Evolutionary conservation across 2,888 invertebrate genomes (phyloP), one percentile per base, ranked within the genome.

Genomic region (Beris chalybata): DNA sequence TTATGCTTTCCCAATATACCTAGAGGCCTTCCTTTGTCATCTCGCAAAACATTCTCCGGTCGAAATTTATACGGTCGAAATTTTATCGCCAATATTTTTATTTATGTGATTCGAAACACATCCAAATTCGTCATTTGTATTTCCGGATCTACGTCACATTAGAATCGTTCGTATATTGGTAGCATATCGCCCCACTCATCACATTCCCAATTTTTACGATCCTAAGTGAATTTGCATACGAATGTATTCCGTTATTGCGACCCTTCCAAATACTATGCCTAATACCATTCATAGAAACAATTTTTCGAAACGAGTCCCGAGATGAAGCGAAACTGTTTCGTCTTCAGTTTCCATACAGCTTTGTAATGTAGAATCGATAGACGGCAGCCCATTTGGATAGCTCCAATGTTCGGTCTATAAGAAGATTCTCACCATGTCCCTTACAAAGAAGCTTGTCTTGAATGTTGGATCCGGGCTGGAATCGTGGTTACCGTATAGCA

Each of bases 161-260:
- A 22, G 22, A 22, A 22, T 22, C 58, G 45, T 30, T 45, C 30
- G 47, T 47, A 22, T 45, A 22, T 45, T 47, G 44, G 45, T 5
- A 13, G 29, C 45, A 44, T 43, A 58, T 58, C 45, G 29, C 11
- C 30, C 45, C 11, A n/a, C 4, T 45, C 9, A n/a, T 43, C 22
- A 38, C 38, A 38, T 7, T 38, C 9, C 38, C 9, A 5, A 38
- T 58, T 58, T 58, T 58, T 58, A 58, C 45, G 58, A 47, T 29
- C 11, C 12, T 29, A 58, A 58, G 45, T 47, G 29, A 58, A 58
- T 58, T 58, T 58, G 47, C 58, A 58, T 58, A 47, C 22, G 31
- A 29, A 58, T 30, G 45, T 38, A 38, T 58, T 12, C 22, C 22
- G n/a, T 56, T 22, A 22, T 22, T 45, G 15, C 22, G 32, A 15